Evolutionary conservation across 2,888 invertebrate species (phyloP).

Genomic region (Pterostichus madidus): DNA sequence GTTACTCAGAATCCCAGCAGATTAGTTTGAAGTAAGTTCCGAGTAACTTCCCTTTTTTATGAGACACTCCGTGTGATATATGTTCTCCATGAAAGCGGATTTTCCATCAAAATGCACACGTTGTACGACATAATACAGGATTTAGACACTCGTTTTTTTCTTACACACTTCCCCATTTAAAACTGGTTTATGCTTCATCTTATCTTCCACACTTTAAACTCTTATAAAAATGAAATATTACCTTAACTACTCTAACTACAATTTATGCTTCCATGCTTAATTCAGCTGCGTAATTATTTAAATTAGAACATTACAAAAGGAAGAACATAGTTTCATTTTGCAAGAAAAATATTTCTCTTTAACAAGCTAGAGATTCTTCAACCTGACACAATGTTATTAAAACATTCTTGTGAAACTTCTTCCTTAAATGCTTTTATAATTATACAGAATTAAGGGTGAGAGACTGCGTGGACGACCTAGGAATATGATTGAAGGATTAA

Average conservation of each 20-base stretch:
- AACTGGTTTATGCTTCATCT: constrained; percentile 42
- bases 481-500: no score
- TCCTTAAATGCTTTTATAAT: no score
- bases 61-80: constrained; percentile 30
- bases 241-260: constrained; percentile 34
- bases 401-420: no score
- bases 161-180: constrained; percentile 43
- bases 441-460: no score
- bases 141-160: constrained; percentile 37
- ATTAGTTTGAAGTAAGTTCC: constrained; percentile 35
- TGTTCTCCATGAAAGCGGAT: constrained; percentile 47
- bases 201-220: constrained; percentile 43
- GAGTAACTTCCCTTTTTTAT: constrained; percentile 39
- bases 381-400: not conserved
- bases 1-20: constrained; percentile 25
- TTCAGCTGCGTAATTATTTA: constrained; percentile 38
- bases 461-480: no score
- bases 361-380: not conserved
- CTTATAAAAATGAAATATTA: constrained; percentile 44
- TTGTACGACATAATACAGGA: constrained; percentile 52
- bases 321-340: constrained; percentile 7
- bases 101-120: constrained; percentile 54
- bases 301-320: constrained; percentile 40
- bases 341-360: constrained; percentile 43
- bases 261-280: constrained; percentile 40